These are phyloP conservation scores for Balaeniceps rex DNA, from an alignment of 2,113 vertebrate genomes.

Conservation along the genomic window DNA sequence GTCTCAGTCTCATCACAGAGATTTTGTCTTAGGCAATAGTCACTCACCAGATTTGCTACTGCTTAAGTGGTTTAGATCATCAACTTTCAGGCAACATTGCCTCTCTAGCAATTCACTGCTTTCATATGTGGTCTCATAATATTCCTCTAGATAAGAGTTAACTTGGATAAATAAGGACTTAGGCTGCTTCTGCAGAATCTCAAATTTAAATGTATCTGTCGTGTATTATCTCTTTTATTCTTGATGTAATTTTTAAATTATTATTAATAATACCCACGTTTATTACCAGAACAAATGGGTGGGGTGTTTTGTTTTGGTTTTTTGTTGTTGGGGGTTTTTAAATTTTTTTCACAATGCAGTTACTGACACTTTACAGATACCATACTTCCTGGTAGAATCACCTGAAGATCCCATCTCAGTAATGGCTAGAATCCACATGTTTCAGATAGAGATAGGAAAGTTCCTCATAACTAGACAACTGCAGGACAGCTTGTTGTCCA, in stretches of 20 bases:
- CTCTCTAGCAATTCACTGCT: neutral
- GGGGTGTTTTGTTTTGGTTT: neutral
- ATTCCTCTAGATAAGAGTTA: neutral
- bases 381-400: neutral
- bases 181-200: neutral
- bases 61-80: neutral
- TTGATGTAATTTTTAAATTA: neutral
- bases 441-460: neutral
- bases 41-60: neutral
- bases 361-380: neutral
- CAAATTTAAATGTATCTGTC: neutral
- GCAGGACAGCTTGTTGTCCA: accelerated
- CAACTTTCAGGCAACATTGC: neutral
- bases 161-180: neutral
- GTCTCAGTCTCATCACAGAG: neutral
- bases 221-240: neutral
- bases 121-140: neutral
- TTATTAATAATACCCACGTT: neutral
- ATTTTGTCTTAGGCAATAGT: neutral
- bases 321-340: neutral
- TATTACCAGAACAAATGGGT: neutral
- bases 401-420: neutral
- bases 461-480: neutral
- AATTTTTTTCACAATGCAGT: neutral
- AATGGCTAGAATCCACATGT: neutral